Evolutionary conservation across 2,888 invertebrate species (phyloP), one percentile per base, ranked within the genome.

Genomic region (Macrosiphum euphorbiae): DNA sequence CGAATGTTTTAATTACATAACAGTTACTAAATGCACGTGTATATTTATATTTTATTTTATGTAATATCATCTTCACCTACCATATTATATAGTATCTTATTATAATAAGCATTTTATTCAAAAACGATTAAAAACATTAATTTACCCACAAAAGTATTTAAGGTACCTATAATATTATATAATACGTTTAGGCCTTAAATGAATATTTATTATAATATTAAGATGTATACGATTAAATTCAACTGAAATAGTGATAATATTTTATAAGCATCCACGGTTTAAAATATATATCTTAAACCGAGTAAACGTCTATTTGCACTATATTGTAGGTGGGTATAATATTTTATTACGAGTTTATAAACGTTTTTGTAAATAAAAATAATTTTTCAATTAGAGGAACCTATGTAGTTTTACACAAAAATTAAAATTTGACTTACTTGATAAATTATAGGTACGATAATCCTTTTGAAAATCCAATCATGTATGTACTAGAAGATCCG

Each of bases 401-500:
- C 41, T 84, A 84, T 84, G 24, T 20, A 86, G 7, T 24, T 86
- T n/a, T 86, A 47, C 13, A 44, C 16, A 10, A 61, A 89, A 44
- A 58, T 58, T 44, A 44, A 8, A 35, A 50, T 47, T 58, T 41
- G 87, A 92, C 92, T 92, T 52, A 92, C 92, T 92, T 92, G 92
- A 88, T 44, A 52, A 78, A n/a, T 52, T 52, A 28, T 41, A 55
- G 55, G 55, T 55, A 52, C 50, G 88, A 41, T 92, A 92, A 88
- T 92, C 92, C 92, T 67, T 52, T 86, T 0, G 41, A 67, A 88
- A 92, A 88, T 92, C 67, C 92, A 78, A 88, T 52, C 88, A 88
- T 88, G 88, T 44, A 61, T 67, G 50, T 92, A 92, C 92, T 88
- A 78, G 78, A 88, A 88, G 67, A 88, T 88, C 78, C 88, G 88